Evolutionary conservation across 2,888 invertebrate genomes (phyloP), one percentile per base, ranked within the genome.

Genomic region (Cantharis rustica): DNA sequence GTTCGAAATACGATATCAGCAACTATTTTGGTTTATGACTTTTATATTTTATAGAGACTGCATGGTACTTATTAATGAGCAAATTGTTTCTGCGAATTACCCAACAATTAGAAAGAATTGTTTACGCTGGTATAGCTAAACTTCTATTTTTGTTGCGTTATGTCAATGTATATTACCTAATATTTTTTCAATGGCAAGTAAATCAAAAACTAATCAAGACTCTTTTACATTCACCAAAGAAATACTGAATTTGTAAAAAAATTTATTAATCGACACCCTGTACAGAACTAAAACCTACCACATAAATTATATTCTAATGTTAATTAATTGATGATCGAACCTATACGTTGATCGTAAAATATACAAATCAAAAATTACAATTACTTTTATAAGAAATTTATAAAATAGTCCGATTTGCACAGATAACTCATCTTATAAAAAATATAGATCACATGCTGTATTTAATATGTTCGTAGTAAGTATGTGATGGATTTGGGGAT

Each of bases 401-500:
- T 47, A 47, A 47, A 47, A n/a, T 47, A n/a, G n/a, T 31, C 13
- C 13, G 31, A 13, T 47, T 47, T 47, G 47, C n/a, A 47, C n/a
- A n/a, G n/a, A 47, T 47, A n/a, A 47, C 2, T n/a, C 9, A 10
- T n/a, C 1, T n/a, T n/a, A n/a, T 20, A 47, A 47, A 47, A 27
- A 11, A 13, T 5, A 47, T 47, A 7, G 7, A 13, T 72, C 72
- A 82, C 78, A 82, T 79, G 70, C 76, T 82, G 71, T 82, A 82
- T 79, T 81, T 80, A 71, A 86, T 83, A 70, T 86, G 83, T 61
- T 88, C 87, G 80, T 87, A 87, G 79, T 84, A 87, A 23, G 85
- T 81, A 79, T 88, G 87, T 0, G 87, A 83, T 16, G 86, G 86
- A 77, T 86, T 87, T 3, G 91, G 88, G 11, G 90, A 89, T 0